Percentiles rank a stretch among this genome's conserved stretches.
Evolutionary conservation across 1,140 invertebrate species (phyloP).

Genomic region (Drosophila lowei): DNA sequence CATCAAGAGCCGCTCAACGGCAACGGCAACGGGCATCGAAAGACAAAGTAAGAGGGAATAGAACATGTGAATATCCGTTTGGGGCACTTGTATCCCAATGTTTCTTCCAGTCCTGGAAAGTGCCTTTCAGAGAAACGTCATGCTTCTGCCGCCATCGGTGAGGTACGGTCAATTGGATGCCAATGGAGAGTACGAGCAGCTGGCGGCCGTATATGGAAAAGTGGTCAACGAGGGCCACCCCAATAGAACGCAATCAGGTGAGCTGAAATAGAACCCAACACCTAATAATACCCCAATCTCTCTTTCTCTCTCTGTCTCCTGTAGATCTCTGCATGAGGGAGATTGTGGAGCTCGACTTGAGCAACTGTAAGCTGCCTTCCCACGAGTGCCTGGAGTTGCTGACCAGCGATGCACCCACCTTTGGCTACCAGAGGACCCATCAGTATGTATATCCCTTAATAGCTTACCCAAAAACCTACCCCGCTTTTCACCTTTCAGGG

Average conservation of each 20-base stretch:
- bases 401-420: slow-evolving; percentile 53
- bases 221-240: slow-evolving; percentile 53
- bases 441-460: slow-evolving; percentile 53
- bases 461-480: background rate
- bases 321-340: slow-evolving; percentile 56
- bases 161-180: slow-evolving; percentile 52
- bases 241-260: slow-evolving; percentile 60
- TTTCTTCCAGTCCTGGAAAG: slow-evolving; percentile 51
- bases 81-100: background rate
- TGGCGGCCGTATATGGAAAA: slow-evolving; percentile 49
- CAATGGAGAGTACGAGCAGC: slow-evolving; percentile 67
- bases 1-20: slow-evolving; percentile 21
- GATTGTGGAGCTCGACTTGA: slow-evolving; percentile 40
- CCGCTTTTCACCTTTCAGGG: slow-evolving; percentile 23
- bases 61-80: too few relatives aligned
- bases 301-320: too few relatives aligned
- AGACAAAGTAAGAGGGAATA: slow-evolving; percentile 35
- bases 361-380: slow-evolving; percentile 38
- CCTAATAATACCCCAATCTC: background rate
- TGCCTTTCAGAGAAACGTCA: slow-evolving; percentile 60
- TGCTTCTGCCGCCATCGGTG: slow-evolving; percentile 48
- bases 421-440: slow-evolving; percentile 73
- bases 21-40: slow-evolving; percentile 12
- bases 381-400: slow-evolving; percentile 51
- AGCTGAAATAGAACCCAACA: background rate